Conservation (phyloP, 2,113 vertebrate species). For the Corythoichthys haematopterus region DNA sequence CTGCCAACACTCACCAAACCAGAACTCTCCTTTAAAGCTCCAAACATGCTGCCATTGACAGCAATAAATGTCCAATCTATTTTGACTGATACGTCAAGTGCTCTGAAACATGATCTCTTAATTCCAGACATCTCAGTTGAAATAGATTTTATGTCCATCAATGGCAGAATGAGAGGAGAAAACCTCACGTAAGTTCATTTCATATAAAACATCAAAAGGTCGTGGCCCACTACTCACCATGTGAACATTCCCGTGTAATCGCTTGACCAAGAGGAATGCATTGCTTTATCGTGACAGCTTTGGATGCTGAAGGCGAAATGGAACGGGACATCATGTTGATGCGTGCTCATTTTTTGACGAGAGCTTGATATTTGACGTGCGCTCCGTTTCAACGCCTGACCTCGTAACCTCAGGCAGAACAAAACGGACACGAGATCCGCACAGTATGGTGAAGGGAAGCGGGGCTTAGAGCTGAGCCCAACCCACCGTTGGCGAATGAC, state of each 20-base stretch:
- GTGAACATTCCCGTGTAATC: background rate
- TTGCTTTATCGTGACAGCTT: background rate
- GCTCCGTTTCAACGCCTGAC: constrained; percentile 40
- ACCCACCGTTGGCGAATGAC: constrained; percentile 30
- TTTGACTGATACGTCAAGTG: too few species aligned
- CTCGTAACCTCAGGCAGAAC: constrained; percentile 27
- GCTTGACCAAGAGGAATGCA: background rate
- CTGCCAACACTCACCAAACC: too few species aligned
- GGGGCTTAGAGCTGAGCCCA: constrained; percentile 7
- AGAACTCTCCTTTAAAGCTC: too few species aligned
- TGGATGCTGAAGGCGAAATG: background rate
- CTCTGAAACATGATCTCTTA: too few species aligned
- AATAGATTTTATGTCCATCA: too few species aligned
- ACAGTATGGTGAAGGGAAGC: constrained; percentile 12
- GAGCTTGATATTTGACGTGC: background rate
- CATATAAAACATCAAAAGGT: too few species aligned
- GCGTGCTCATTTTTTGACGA: background rate
- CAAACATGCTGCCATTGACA: too few species aligned
- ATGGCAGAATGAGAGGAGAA: too few species aligned
- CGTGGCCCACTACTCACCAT: too few species aligned
- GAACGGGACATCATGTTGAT: background rate
- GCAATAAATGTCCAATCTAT: too few species aligned
- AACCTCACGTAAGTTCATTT: too few species aligned
- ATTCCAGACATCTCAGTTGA: too few species aligned
- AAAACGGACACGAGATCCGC: background rate